Evolutionary conservation across 1,140 invertebrate genomes (phyloP).

Genomic region (Pteromalus puparum): DNA sequence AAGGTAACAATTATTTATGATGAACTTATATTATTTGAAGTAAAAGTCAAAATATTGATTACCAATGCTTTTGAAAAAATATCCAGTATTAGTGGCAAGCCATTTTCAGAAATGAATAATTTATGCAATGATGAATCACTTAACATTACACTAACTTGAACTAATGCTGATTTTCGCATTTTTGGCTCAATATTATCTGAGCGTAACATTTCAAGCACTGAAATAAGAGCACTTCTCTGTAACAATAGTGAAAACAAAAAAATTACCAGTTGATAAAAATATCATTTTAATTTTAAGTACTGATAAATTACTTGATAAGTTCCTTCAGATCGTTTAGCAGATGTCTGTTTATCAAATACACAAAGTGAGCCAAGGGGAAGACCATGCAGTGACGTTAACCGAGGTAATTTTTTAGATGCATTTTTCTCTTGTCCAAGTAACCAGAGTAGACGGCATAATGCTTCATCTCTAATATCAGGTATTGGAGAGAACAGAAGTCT

Average conservation of each 20-base stretch:
- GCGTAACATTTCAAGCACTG: constrained; percentile 67
- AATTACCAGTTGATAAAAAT: constrained; percentile 1
- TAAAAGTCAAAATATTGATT: constrained; percentile 42
- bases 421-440: constrained; percentile 71
- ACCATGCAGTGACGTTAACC: constrained; percentile 72
- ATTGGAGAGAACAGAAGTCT: constrained; percentile 72
- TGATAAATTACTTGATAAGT: constrained; percentile 64
- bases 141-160: constrained; percentile 78
- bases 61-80: constrained; percentile 69
- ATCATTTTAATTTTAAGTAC: constrained; percentile 6
- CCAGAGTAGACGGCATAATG: constrained; percentile 74
- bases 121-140: constrained; percentile 76
- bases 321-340: constrained; percentile 61
- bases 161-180: constrained; percentile 77
- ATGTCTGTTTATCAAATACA: constrained; percentile 62
- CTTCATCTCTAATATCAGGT: constrained; percentile 73
- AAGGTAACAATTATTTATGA: constrained; percentile 5
- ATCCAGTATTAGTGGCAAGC: constrained; percentile 67
- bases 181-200: constrained; percentile 74
- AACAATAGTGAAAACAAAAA: constrained; percentile 47
- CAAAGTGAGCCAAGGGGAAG: constrained; percentile 70
- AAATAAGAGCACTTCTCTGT: constrained; percentile 63
- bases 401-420: constrained; percentile 69
- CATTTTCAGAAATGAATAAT: constrained; percentile 74
- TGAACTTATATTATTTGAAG: not conserved